Evolutionary conservation across 2,113 vertebrate species (phyloP).

Genomic region (Ascaphus truei): DNA sequence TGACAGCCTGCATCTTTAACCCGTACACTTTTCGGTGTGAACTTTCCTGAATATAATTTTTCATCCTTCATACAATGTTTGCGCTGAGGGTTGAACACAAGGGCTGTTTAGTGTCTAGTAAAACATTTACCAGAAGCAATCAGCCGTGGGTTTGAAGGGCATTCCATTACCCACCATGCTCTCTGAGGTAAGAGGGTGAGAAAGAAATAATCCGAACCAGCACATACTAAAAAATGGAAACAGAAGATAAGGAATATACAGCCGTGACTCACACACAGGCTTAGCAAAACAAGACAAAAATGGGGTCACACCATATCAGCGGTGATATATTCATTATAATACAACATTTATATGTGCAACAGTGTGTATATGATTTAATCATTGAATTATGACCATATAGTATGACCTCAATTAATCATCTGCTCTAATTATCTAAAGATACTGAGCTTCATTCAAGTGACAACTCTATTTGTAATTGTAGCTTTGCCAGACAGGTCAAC

Average conservation of each 20-base stretch:
- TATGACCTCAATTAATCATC: too few relatives aligned
- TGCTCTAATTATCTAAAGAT: too few relatives aligned
- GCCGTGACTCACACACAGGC: too few relatives aligned
- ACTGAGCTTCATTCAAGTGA: too few relatives aligned
- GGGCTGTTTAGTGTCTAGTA: constrained; percentile 58
- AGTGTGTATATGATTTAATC: too few relatives aligned
- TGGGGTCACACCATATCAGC: too few relatives aligned
- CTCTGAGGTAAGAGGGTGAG: constrained; percentile 2
- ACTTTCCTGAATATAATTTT: constrained; percentile 43
- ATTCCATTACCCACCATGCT: constrained; percentile 57
- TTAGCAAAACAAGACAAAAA: too few relatives aligned
- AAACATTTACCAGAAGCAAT: constrained; percentile 69
- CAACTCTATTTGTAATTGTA: too few relatives aligned
- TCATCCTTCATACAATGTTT: constrained; percentile 60
- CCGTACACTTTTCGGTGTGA: constrained; percentile 15
- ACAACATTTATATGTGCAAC: too few relatives aligned
- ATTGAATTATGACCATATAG: too few relatives aligned
- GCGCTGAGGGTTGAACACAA: constrained; percentile 69
- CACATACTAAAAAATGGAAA: background rate
- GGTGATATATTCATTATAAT: too few relatives aligned
- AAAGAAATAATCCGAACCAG: background rate
- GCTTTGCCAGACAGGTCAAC: too few relatives aligned
- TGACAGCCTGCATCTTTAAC: background rate
- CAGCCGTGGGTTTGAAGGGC: constrained; percentile 54
- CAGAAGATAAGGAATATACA: background rate